Evolutionary conservation across 2,888 invertebrate genomes (phyloP).

Genomic region (Ariolimax columbianus): DNA sequence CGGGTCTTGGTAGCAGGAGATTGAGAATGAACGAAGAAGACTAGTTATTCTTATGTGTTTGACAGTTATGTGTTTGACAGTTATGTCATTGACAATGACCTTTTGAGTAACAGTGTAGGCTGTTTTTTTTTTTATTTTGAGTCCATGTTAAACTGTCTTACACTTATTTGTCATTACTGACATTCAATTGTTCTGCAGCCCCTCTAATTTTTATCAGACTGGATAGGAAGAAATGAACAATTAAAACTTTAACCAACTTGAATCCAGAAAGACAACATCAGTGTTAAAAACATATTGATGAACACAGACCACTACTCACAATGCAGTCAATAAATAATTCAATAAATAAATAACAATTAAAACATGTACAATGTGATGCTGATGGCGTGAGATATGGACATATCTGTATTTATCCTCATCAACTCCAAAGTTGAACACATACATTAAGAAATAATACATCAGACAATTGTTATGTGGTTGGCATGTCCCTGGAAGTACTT

Average conservation of each 20-base stretch:
- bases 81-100: no score
- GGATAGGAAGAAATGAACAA: background rate
- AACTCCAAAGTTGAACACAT: conserved; percentile 9
- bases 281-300: conserved; percentile 15
- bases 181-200: no score
- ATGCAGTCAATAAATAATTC: conserved; percentile 18
- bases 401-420: background rate
- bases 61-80: no score
- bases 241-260: conserved; percentile 18
- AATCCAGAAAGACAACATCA: conserved; percentile 23
- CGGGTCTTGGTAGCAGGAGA: no score
- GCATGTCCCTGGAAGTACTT: conserved; percentile 51
- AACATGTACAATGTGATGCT: background rate
- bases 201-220: no score
- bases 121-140: no score
- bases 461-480: conserved; percentile 34
- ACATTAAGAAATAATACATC: conserved; percentile 30
- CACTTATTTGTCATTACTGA: no score
- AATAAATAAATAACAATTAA: conserved; percentile 15
- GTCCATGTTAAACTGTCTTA: no score
- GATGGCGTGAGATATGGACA: conserved; percentile 20
- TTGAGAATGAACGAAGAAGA: no score
- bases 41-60: no score
- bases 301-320: conserved; percentile 8
- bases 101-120: no score